These are phyloP conservation scores for Eudemis profundana DNA, from an alignment of 2,888 invertebrate species.

Conservation along the genomic window DNA sequence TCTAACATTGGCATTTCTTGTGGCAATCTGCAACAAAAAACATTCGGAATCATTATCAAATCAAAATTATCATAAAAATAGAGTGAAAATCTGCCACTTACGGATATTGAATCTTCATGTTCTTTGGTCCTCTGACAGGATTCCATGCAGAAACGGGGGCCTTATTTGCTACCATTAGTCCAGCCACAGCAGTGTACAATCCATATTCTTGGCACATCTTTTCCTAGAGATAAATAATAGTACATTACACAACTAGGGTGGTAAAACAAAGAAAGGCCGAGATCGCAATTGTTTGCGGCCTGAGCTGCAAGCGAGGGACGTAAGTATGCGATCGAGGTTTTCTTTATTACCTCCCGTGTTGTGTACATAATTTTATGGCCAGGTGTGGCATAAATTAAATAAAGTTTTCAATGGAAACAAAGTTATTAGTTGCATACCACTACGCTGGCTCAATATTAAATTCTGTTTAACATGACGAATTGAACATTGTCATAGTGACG, in stretches of 20 bases:
- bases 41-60: slow-evolving; percentile 1
- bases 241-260: background rate
- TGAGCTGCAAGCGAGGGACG: no score
- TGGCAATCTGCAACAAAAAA: slow-evolving; percentile 62
- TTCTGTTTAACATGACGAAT: no score
- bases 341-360: no score
- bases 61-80: background rate
- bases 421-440: no score
- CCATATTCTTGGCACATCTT: slow-evolving; percentile 84
- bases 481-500: no score
- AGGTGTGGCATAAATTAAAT: no score
- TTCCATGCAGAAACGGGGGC: slow-evolving; percentile 90
- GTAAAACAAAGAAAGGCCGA: no score
- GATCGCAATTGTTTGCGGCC: no score
- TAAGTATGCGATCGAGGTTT: no score
- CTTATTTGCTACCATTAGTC: slow-evolving; percentile 89
- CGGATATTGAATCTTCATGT: slow-evolving; percentile 77
- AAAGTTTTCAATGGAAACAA: no score
- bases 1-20: slow-evolving; percentile 69
- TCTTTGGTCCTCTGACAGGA: slow-evolving; percentile 87
- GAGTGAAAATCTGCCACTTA: slow-evolving; percentile 55
- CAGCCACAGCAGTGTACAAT: slow-evolving; percentile 87
- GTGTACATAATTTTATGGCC: no score
- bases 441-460: no score
- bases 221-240: slow-evolving; percentile 62